A percentile compares a stretch with the other conserved stretches of the same genome.
phyloP scores from a whole-genome alignment of 1,140 invertebrate genomes.

The Temnothorax longispinosus region DNA sequence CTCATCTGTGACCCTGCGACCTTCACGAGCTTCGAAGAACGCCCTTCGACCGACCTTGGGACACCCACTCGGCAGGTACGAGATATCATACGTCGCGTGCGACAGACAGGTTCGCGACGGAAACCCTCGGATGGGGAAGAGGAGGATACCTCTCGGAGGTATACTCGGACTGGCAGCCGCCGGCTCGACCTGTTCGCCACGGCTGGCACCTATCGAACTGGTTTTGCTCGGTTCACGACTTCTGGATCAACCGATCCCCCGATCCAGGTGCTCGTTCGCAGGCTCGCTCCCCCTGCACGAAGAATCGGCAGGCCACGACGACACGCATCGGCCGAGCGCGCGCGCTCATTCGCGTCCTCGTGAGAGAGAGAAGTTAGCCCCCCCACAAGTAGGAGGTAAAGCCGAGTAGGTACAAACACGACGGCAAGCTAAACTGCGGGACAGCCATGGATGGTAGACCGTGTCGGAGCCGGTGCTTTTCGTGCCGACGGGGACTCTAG shows the following conservation, averaged over 20 bases:
- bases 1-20: constrained; percentile 38
- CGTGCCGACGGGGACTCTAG: constrained; percentile 74
- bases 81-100: constrained; percentile 7
- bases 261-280: constrained; percentile 68
- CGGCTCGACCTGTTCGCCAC: constrained; percentile 59
- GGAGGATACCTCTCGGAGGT: background rate
- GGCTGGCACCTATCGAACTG: constrained; percentile 70
- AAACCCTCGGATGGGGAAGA: background rate
- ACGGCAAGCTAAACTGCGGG: constrained; percentile 78
- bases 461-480: constrained; percentile 63
- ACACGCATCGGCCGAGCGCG: constrained; percentile 50
- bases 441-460: constrained; percentile 63
- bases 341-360: constrained; percentile 53
- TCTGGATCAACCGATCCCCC: constrained; percentile 67
- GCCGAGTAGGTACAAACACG: constrained; percentile 72
- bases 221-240: constrained; percentile 69
- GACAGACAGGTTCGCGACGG: background rate
- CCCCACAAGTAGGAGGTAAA: constrained; percentile 50
- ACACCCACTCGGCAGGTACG: constrained; percentile 3
- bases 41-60: constrained; percentile 1
- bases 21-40: background rate
- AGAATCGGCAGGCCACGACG: constrained; percentile 63
- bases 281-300: constrained; percentile 71
- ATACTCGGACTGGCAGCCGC: constrained; percentile 21
- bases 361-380: constrained; percentile 55